Percentiles rank a stretch among this genome's conserved stretches.
Conservation (phyloP, 2,113 vertebrate genomes). For the Accipiter virgatus region DNA sequence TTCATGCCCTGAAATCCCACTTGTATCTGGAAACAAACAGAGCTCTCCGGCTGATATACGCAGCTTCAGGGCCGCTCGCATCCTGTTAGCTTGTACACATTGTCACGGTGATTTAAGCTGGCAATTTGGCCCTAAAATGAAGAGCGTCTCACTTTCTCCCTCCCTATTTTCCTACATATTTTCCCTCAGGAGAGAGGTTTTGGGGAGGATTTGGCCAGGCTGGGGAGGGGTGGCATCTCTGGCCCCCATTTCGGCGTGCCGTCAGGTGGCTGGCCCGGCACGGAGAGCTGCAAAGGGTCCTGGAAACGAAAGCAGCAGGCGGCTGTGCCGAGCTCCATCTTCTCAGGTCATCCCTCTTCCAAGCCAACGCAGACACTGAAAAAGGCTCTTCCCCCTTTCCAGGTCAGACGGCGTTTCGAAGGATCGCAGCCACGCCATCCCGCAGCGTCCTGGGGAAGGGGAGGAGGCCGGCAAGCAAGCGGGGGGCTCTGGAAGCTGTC, state of each 20-base stretch:
- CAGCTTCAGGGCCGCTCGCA: not conserved
- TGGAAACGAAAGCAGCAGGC: not conserved
- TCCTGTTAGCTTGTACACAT: slow-evolving; percentile 44
- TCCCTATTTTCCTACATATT: slow-evolving; percentile 9
- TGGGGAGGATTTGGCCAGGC: not conserved
- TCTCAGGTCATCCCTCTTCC: not conserved
- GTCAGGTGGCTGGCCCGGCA: not conserved
- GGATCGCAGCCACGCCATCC: fast-evolving
- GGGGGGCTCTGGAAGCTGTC: not conserved
- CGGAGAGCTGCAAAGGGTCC: not conserved
- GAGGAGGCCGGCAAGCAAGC: not conserved
- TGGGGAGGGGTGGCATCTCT: not conserved
- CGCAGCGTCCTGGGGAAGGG: not conserved
- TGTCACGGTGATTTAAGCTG: slow-evolving; percentile 40
- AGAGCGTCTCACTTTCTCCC: slow-evolving; percentile 26
- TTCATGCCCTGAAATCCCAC: slow-evolving; percentile 43
- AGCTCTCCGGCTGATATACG: slow-evolving; percentile 11
- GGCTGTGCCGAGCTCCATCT: not conserved
- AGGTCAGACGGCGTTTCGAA: not conserved
- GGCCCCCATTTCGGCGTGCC: not conserved
- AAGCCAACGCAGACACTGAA: fast-evolving
- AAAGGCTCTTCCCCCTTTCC: not conserved
- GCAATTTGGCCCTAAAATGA: slow-evolving; percentile 52
- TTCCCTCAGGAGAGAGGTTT: not conserved
- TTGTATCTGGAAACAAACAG: not conserved